Evolutionary conservation across 92 coral and sea anemone genomes (phyloP).

Genomic region (Epizoanthus illoricatus): DNA sequence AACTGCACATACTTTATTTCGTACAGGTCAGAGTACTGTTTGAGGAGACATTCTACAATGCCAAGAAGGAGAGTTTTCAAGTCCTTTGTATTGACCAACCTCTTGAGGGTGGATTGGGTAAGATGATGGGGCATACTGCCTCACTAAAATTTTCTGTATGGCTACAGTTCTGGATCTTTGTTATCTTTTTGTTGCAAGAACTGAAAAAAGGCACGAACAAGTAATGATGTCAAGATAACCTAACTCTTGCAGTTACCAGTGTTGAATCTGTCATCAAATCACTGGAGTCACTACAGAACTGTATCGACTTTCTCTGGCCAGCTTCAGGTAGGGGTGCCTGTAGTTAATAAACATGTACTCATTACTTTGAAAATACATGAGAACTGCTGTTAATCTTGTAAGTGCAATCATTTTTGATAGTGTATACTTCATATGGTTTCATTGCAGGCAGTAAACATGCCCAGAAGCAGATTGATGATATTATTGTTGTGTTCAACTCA

Average conservation of each 20-base stretch:
- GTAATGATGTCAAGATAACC: too few species aligned
- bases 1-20: neutral
- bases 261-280: conserved; percentile 79
- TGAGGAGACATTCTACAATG: conserved; percentile 96
- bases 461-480: conserved; percentile 77
- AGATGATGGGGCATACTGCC: too few species aligned
- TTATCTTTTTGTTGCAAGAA: too few species aligned
- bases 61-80: conserved; percentile 78
- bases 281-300: conserved; percentile 83
- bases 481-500: conserved; percentile 64
- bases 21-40: conserved; percentile 85
- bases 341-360: neutral
- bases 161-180: neutral
- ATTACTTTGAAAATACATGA: neutral
- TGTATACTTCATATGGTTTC: neutral
- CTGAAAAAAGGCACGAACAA: too few species aligned
- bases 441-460: conserved; percentile 70
- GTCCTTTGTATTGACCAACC: conserved; percentile 97
- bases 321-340: conserved; percentile 60
- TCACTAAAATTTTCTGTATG: neutral
- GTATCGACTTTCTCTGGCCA: conserved; percentile 92
- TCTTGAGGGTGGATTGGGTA: conserved; percentile 77
- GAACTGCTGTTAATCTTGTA: neutral
- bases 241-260: conserved; percentile 63
- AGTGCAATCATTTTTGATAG: neutral